Conservation (phyloP, 1,140 invertebrate species). For the Drosophila albomicans region DNA sequence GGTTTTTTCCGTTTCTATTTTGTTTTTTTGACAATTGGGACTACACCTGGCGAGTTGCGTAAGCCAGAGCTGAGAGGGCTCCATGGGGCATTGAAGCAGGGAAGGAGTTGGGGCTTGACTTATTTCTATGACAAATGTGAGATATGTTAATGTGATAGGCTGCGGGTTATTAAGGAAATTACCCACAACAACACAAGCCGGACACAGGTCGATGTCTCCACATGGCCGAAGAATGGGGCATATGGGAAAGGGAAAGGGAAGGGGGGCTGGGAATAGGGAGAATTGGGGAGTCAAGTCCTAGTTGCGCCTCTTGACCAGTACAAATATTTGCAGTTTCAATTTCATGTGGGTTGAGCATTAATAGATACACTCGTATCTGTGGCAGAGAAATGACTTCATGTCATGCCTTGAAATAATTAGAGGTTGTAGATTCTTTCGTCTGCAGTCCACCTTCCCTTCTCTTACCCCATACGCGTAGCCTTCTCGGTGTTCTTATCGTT, state of each 20-base stretch:
- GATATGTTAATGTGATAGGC: conserved; percentile 83
- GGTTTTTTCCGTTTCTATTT: not conserved
- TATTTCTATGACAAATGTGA: conserved; percentile 81
- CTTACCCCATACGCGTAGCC: not conserved
- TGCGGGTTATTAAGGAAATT: conserved; percentile 77
- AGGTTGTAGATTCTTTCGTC: conserved; percentile 55
- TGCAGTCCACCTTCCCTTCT: not conserved
- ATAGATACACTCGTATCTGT: conserved; percentile 52
- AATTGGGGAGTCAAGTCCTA: conserved; percentile 27
- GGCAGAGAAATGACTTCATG: conserved; percentile 76
- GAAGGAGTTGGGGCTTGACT: conserved; percentile 56
- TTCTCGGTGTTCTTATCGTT: conserved; percentile 46
- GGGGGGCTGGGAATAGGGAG: too few relatives aligned
- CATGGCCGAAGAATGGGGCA: not conserved
- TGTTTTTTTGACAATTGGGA: conserved; percentile 15
- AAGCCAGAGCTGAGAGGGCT: conserved; percentile 15
- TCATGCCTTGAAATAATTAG: conserved; percentile 82
- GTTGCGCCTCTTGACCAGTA: conserved; percentile 58
- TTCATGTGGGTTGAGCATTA: conserved; percentile 61
- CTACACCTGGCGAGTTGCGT: conserved; percentile 51
- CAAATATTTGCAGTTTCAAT: conserved; percentile 83
- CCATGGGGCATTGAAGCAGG: conserved; percentile 27
- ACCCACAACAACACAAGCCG: conserved; percentile 47
- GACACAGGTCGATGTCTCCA: conserved; percentile 11
- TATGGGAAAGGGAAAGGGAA: not conserved